phyloP scores from a whole-genome alignment of 2,888 invertebrate species.

The Notodonta dromedarius region DNA sequence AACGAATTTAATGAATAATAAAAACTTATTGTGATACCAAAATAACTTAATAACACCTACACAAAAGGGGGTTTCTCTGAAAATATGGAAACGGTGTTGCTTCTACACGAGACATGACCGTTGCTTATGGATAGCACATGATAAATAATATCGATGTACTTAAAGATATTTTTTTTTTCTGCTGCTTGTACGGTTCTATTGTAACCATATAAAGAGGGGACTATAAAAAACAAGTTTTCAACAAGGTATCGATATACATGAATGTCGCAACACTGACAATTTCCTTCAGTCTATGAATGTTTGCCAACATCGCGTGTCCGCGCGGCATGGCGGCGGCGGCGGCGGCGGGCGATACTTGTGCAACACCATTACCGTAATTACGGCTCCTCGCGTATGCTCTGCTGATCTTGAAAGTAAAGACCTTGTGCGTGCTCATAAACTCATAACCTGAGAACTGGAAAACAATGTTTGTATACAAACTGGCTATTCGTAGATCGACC shows the following conservation, averaged over 20 bases:
- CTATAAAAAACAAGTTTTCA: not conserved
- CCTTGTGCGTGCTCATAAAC: constrained; percentile 69
- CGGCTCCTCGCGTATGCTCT: constrained; percentile 71
- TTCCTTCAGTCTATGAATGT: constrained; percentile 49
- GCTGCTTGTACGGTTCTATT: no score
- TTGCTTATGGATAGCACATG: no score
- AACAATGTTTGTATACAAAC: constrained; percentile 72
- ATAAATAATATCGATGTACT: no score
- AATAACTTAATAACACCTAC: not conserved
- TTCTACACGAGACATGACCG: no score
- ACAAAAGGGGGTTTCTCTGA: no score
- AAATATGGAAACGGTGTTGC: no score
- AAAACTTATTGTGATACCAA: not conserved
- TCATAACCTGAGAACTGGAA: constrained; percentile 65
- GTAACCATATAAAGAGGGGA: no score
- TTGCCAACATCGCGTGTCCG: constrained; percentile 66
- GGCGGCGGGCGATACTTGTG: constrained; percentile 53
- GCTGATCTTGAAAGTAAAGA: constrained; percentile 84
- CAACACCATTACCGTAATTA: constrained; percentile 79
- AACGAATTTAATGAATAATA: not conserved
- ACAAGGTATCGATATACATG: constrained; percentile 14
- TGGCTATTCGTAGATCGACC: constrained; percentile 39
- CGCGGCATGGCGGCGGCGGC: constrained; percentile 22
- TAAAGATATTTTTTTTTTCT: no score
- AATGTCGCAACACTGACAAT: constrained; percentile 46